Conservation (phyloP, 2,797 vertebrate species). For the Chlorospingus semifuscus region DNA sequence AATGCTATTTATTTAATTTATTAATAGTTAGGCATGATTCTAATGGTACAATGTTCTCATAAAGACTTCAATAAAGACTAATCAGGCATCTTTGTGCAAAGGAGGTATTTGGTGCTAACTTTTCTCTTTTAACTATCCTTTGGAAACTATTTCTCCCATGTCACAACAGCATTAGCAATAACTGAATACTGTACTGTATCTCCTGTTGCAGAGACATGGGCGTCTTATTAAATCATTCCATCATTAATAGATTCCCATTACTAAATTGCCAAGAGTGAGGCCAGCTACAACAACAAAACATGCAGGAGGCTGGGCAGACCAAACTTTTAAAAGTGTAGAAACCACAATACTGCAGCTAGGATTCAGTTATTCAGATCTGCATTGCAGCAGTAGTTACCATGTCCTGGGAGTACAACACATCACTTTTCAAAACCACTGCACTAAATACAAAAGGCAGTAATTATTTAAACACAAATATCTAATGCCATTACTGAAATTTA, state of each 20-base stretch:
- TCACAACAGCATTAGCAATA: background rate
- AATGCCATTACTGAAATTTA: background rate
- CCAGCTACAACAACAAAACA: background rate
- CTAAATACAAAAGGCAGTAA: background rate
- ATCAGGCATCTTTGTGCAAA: background rate
- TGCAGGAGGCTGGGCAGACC: background rate
- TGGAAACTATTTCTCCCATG: background rate
- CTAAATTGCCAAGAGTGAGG: background rate
- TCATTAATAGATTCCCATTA: conserved; percentile 5
- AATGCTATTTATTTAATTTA: conserved; percentile 50
- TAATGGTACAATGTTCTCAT: conserved; percentile 14
- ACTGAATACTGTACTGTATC: background rate
- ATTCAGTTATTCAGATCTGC: background rate
- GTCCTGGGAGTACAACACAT: background rate
- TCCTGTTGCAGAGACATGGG: background rate
- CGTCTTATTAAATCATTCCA: background rate
- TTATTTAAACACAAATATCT: background rate
- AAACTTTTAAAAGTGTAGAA: background rate
- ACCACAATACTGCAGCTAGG: background rate
- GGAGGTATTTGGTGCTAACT: background rate
- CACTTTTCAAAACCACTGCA: background rate
- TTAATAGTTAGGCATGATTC: conserved; percentile 22
- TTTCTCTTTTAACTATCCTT: background rate
- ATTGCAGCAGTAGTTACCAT: background rate
- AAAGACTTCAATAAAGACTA: background rate